These are phyloP conservation scores for Fragum sueziense DNA, from an alignment of 2,888 invertebrate genomes.

Conservation along the genomic window DNA sequence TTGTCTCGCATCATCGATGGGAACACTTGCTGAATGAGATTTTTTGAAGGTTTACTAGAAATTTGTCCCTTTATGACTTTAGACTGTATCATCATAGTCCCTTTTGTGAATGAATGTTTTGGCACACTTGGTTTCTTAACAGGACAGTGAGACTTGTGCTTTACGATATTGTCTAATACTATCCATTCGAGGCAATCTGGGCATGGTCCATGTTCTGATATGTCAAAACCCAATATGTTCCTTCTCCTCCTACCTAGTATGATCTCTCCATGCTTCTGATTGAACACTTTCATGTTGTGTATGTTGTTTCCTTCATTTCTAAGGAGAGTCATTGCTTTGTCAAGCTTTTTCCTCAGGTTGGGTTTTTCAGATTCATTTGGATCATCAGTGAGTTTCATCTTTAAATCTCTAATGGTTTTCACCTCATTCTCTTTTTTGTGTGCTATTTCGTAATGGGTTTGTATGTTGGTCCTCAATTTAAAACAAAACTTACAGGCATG, in stretches of 20 bases:
- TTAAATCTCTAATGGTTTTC: too few relatives aligned
- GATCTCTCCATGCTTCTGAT: conserved; percentile 27
- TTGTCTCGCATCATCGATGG: conserved; percentile 29
- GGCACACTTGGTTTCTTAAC: not conserved
- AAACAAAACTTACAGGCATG: too few relatives aligned
- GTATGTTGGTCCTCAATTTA: too few relatives aligned
- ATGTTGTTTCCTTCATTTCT: conserved; percentile 35
- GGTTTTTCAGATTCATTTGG: too few relatives aligned
- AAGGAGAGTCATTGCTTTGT: not conserved
- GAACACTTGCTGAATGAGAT: conserved; percentile 30
- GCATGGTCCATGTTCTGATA: conserved; percentile 38
- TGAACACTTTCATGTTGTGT: conserved; percentile 31
- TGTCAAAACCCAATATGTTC: conserved; percentile 15
- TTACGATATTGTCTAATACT: conserved; percentile 19
- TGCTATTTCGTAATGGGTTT: too few relatives aligned
- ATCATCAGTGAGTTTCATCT: too few relatives aligned
- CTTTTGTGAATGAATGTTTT: conserved; percentile 7
- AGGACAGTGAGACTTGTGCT: conserved; percentile 21
- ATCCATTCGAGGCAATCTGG: conserved; percentile 47
- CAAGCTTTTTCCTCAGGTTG: not conserved
- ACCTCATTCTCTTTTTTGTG: too few relatives aligned
- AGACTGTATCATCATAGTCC: conserved; percentile 17
- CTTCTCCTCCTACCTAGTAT: conserved; percentile 21
- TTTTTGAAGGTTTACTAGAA: conserved; percentile 1
- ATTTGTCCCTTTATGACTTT: too few relatives aligned